A percentile compares a stretch with the other conserved stretches of the same genome.
Conservation (phyloP, 2,113 vertebrate genomes). For the Zapus hudsonius region DNA sequence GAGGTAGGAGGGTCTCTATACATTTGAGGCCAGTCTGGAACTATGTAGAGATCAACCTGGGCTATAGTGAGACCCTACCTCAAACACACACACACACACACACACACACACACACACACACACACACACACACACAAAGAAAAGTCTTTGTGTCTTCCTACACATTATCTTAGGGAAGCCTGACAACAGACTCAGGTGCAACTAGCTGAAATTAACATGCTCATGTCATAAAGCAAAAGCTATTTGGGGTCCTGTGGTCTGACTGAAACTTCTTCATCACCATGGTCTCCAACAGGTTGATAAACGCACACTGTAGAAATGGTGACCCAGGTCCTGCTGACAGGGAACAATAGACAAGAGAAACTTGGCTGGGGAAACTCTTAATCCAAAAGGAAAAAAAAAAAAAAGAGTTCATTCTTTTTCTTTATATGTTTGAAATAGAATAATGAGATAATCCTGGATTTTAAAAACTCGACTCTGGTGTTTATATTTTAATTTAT, state of each 20-base stretch:
- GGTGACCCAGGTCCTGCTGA: background rate
- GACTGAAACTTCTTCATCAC: background rate
- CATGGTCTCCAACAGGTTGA: background rate
- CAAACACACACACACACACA: too few relatives aligned
- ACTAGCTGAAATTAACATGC: background rate
- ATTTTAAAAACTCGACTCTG: constrained; percentile 62
- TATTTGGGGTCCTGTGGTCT: background rate
- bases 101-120: too few relatives aligned
- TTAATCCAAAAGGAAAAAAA: constrained; percentile 54
- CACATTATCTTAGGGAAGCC: background rate
- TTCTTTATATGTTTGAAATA: constrained; percentile 56
- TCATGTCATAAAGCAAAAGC: background rate
- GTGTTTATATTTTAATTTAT: constrained; percentile 75
- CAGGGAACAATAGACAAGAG: background rate
- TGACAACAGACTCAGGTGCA: background rate
- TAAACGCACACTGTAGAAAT: background rate
- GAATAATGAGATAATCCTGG: constrained; percentile 69
- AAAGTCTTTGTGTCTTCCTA: background rate
- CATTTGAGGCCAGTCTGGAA: too few relatives aligned
- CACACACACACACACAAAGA: background rate
- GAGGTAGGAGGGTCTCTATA: too few relatives aligned
- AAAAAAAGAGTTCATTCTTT: constrained; percentile 26
- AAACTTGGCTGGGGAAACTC: constrained; percentile 36
- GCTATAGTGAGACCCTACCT: too few relatives aligned
- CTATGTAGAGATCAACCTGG: too few relatives aligned